Conservation (phyloP, 2,888 invertebrate genomes). For the Balanococcus diminutus region DNA sequence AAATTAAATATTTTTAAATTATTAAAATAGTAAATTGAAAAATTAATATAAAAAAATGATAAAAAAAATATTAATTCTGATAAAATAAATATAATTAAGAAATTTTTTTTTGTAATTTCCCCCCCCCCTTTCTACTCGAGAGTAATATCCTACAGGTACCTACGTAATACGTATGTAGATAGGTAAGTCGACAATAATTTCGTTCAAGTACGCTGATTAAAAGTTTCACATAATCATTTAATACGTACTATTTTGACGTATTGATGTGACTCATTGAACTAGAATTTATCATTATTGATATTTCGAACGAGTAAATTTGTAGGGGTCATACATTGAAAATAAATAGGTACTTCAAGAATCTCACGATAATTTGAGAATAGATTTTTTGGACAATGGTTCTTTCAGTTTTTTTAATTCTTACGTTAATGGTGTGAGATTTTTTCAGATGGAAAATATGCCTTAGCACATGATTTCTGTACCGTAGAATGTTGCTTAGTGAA, state of each 20-base stretch:
- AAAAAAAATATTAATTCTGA: too few relatives aligned
- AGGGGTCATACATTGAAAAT: neutral
- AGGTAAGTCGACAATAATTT: neutral
- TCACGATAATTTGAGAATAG: neutral
- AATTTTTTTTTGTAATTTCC: too few relatives aligned
- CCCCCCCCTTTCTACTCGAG: too few relatives aligned
- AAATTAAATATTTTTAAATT: too few relatives aligned
- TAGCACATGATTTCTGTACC: neutral
- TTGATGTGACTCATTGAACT: neutral
- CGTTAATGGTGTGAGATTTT: neutral
- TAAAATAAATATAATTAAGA: too few relatives aligned
- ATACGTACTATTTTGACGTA: neutral
- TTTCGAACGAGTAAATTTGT: neutral
- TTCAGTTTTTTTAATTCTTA: neutral
- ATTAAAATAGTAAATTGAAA: too few relatives aligned
- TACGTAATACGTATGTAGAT: neutral
- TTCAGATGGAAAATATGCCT: too few relatives aligned
- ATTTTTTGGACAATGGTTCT: neutral
- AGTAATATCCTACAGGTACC: too few relatives aligned
- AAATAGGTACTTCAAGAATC: neutral
- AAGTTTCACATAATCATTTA: neutral
- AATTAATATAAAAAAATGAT: too few relatives aligned
- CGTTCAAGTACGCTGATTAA: neutral
- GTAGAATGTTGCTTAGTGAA: neutral
- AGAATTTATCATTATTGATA: neutral